phyloP scores from a whole-genome alignment of 37 sponge, comb jelly and placozoan genomes.

The Spongilla lacustris region DNA sequence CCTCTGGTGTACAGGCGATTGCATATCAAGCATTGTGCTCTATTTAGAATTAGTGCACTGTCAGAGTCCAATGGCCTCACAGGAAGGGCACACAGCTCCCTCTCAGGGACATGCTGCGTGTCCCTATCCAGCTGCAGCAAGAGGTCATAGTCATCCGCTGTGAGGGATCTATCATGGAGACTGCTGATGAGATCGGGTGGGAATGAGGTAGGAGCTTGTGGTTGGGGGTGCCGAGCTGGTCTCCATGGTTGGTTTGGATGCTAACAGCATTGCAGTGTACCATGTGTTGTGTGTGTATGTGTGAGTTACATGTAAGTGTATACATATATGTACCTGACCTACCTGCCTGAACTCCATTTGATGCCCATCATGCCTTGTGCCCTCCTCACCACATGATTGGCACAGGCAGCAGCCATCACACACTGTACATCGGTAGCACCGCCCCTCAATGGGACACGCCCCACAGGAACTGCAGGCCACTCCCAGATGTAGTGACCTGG shows the following conservation, averaged over 20 bases:
- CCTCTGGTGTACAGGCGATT: slow-evolving; percentile 32
- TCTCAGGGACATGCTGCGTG: slow-evolving; percentile 20
- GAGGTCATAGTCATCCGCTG: slow-evolving; percentile 86
- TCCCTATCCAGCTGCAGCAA: slow-evolving; percentile 77
- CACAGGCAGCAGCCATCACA: slow-evolving; percentile 72
- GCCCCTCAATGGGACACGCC: slow-evolving; percentile 69
- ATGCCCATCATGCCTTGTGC: slow-evolving; percentile 53
- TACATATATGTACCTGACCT: neutral
- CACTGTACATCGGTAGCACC: slow-evolving; percentile 69
- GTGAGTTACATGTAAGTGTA: neutral
- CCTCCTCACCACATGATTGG: slow-evolving; percentile 60
- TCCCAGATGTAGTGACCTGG: slow-evolving; percentile 44
- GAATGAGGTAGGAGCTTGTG: slow-evolving; percentile 18
- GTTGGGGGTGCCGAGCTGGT: slow-evolving; percentile 8
- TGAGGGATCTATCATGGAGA: slow-evolving; percentile 80
- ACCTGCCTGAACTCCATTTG: slow-evolving; percentile 59
- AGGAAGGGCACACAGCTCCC: slow-evolving; percentile 39
- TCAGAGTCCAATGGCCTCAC: slow-evolving; percentile 60
- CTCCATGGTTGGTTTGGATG: slow-evolving; percentile 54
- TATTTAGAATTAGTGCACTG: slow-evolving; percentile 39
- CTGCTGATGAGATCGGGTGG: slow-evolving; percentile 61
- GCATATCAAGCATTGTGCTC: slow-evolving; percentile 61
- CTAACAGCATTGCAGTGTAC: slow-evolving; percentile 27
- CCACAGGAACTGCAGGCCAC: slow-evolving; percentile 65
- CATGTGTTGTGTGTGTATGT: neutral